Conservation (phyloP, 1,140 invertebrate genomes). For the Ericerus pela region DNA sequence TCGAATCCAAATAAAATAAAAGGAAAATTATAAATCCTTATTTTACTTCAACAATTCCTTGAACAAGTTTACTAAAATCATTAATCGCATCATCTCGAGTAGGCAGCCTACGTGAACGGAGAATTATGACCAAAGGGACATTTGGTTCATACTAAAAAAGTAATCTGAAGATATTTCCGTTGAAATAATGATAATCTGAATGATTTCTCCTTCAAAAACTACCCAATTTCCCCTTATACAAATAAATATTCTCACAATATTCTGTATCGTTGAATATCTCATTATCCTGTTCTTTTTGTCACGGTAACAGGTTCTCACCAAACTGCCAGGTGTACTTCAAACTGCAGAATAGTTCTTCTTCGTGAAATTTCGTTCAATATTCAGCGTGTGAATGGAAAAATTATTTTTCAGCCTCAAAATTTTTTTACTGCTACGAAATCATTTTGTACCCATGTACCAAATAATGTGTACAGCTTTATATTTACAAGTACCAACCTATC, state of each 20-base stretch:
- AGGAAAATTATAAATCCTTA: too few species aligned
- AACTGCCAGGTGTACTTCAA: neutral
- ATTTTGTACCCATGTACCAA: neutral
- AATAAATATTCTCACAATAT: neutral
- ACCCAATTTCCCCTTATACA: neutral
- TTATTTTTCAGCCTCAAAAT: neutral
- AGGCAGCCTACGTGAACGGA: too few species aligned
- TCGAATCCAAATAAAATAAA: too few species aligned
- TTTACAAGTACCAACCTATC: neutral
- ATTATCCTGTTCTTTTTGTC: neutral
- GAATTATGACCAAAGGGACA: too few species aligned
- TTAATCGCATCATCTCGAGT: too few species aligned
- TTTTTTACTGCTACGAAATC: neutral
- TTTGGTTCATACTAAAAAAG: neutral
- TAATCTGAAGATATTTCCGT: neutral
- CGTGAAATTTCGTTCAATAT: neutral
- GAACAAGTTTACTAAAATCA: too few species aligned
- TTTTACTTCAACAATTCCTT: too few species aligned
- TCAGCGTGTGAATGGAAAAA: neutral
- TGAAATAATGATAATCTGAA: neutral
- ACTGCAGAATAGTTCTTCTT: neutral
- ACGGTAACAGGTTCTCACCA: neutral
- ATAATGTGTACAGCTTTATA: neutral
- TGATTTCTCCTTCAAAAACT: neutral
- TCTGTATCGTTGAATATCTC: neutral